phyloP scores from a whole-genome alignment of 1,140 invertebrate genomes.

The Micrasema longulum region DNA sequence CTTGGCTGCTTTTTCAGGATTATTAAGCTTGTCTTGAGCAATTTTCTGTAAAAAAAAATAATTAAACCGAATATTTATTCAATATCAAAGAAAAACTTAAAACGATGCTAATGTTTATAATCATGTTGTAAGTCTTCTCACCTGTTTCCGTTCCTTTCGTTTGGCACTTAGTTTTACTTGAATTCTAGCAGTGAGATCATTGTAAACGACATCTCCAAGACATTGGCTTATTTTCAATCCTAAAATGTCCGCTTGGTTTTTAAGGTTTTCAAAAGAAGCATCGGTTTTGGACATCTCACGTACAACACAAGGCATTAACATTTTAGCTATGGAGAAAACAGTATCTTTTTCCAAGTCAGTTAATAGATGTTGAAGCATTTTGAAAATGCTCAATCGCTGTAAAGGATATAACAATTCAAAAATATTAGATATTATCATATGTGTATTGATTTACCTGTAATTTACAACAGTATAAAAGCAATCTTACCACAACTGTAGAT shows the following conservation, averaged over 20 bases:
- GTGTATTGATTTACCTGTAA: too few species aligned
- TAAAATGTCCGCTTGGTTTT: conserved; percentile 74
- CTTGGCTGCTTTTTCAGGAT: conserved; percentile 82
- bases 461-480: not conserved
- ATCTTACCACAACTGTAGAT: conserved; percentile 66
- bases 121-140: too few species aligned
- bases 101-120: too few species aligned
- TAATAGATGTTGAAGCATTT: conserved; percentile 75
- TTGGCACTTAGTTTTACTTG: conserved; percentile 69
- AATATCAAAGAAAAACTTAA: too few species aligned
- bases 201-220: conserved; percentile 73
- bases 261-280: conserved; percentile 65
- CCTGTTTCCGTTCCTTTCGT: conserved; percentile 72
- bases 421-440: not conserved
- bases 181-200: conserved; percentile 67
- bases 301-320: conserved; percentile 74
- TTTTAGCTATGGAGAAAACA: conserved; percentile 66
- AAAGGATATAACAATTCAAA: conserved; percentile 52
- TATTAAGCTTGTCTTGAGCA: conserved; percentile 75
- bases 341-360: conserved; percentile 67
- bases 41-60: conserved; percentile 57
- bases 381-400: conserved; percentile 74
- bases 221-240: conserved; percentile 72
- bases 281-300: conserved; percentile 72
- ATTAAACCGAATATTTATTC: too few species aligned